These are phyloP conservation scores for Ammospiza caudacuta DNA, from an alignment of 2,113 vertebrate species.

Conservation along the genomic window DNA sequence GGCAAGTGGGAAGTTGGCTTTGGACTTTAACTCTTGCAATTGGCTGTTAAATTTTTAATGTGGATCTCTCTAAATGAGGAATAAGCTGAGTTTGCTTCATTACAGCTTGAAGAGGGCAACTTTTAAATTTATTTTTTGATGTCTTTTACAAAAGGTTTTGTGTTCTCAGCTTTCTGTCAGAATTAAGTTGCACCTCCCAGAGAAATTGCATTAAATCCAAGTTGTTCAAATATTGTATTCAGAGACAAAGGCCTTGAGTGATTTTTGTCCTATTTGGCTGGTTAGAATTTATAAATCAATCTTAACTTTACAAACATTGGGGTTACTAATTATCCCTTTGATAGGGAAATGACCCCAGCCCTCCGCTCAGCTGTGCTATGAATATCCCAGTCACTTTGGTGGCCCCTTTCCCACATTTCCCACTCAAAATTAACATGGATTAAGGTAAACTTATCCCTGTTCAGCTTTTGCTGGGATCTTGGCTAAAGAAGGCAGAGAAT, in stretches of 20 bases:
- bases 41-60: not conserved
- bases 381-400: not conserved
- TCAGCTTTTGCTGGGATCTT: not conserved
- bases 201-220: not conserved
- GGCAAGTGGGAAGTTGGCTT: not conserved
- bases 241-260: not conserved
- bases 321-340: not conserved
- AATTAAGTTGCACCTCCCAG: not conserved
- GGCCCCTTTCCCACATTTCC: not conserved
- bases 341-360: not conserved
- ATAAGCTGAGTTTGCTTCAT: not conserved
- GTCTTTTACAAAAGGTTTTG: not conserved
- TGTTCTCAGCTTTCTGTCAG: not conserved
- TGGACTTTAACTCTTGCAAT: not conserved
- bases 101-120: not conserved
- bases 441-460: rapidly evolving
- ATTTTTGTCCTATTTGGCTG: not conserved
- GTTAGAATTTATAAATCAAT: not conserved
- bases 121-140: not conserved
- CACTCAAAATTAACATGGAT: not conserved
- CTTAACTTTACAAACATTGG: not conserved
- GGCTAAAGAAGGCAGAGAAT: not conserved
- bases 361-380: not conserved
- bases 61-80: not conserved
- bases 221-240: not conserved